Evolutionary conservation across 37 sponge, comb jelly and placozoan genomes (phyloP), one percentile per base, ranked within the genome.

Genomic region (Crambe crambe): DNA sequence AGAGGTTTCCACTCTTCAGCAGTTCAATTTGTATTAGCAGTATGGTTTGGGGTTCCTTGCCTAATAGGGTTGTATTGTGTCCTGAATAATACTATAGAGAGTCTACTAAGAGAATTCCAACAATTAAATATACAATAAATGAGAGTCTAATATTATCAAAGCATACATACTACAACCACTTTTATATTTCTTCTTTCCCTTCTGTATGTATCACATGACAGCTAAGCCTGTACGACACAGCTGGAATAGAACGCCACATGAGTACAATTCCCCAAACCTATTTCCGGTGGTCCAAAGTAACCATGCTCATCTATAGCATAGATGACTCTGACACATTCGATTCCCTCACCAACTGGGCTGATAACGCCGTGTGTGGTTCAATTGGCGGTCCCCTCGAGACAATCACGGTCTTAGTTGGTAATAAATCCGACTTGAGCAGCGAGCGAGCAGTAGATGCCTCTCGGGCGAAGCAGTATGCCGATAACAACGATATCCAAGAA

Each of bases 211-310:
- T 74, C 17, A 30, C 36, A 43, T 10, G 23, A 20, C 37, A 92
- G 92, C n/a, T 92, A 31, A 92, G 85, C 22, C 56, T 92, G 54
- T 92, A 42, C 36, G 92, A 92, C 67, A 92, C 92, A 41, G 92
- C 92, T 26, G 92, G 92, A 0, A 83, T 92, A 35, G 92, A 92
- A 60, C 78, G 87, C 6, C 85, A 87, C 81, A 74, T 80, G 85
- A 87, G 88, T 26, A 92, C 92, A 0, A 83, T 92, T 20, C 92
- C 92, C 0, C 92, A 74, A 35, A 92, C 92, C 4, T 92, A 92
- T 76, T 92, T 92, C 88, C 80, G 88, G 56, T 79, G 71, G 73
- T 87, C 92, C 23, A 87, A 87, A 42, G 88, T 80, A 22, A 57
- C 86, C 56, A 79, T 87, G 43, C 74, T 86, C 2, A 88, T 92